A percentile compares a stretch with the other conserved stretches of the same genome.
These are phyloP conservation scores for Drosophila tripunctata DNA, from an alignment of 2,888 invertebrate genomes.

Conservation along the genomic window DNA sequence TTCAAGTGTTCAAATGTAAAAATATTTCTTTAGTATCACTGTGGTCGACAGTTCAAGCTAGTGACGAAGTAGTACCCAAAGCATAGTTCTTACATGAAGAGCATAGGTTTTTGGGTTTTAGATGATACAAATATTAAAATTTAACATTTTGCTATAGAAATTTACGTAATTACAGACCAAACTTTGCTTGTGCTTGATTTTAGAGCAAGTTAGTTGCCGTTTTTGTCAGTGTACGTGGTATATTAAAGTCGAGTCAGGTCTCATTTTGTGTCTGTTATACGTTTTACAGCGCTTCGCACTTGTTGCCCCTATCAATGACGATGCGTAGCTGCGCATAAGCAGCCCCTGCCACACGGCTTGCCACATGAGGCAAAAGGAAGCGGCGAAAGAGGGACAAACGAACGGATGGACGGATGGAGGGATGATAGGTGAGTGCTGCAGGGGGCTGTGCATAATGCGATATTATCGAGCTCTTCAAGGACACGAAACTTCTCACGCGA, in stretches of 20 bases:
- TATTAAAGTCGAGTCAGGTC: not conserved
- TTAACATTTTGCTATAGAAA: too few relatives aligned
- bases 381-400: not conserved
- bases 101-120: too few relatives aligned
- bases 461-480: slow-evolving; percentile 63
- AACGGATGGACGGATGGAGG: not conserved
- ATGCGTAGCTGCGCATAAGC: slow-evolving; percentile 58
- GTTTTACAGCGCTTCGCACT: slow-evolving; percentile 36
- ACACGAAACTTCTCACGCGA: slow-evolving; percentile 69
- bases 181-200: too few relatives aligned
- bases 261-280: not conserved
- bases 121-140: too few relatives aligned
- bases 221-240: not conserved
- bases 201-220: too few relatives aligned
- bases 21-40: too few relatives aligned
- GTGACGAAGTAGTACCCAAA: too few relatives aligned
- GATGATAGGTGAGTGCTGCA: slow-evolving; percentile 11
- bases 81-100: too few relatives aligned
- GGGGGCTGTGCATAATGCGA: slow-evolving; percentile 56
- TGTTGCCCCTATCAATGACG: slow-evolving; percentile 45
- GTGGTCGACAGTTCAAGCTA: too few relatives aligned
- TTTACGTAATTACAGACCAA: too few relatives aligned
- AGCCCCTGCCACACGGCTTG: slow-evolving; percentile 26
- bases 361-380: not conserved
- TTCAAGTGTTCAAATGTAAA: too few relatives aligned